Conservation (phyloP, 2,888 invertebrate species). For the Pseudeuparius sepicola region DNA sequence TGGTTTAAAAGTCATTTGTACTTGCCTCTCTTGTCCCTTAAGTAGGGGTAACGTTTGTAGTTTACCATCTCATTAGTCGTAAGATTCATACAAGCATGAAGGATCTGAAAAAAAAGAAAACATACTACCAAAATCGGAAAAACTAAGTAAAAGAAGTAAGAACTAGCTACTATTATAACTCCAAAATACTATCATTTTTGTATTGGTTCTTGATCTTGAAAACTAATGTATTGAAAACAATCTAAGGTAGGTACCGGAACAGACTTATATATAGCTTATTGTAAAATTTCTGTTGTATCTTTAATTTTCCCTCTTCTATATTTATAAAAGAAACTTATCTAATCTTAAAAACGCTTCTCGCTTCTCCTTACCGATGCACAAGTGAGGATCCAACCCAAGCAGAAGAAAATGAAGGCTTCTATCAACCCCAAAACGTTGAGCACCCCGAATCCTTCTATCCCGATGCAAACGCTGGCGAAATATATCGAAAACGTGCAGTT, state of each 20-base stretch:
- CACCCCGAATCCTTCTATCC: conserved; percentile 74
- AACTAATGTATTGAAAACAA: too few relatives aligned
- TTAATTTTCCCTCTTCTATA: too few relatives aligned
- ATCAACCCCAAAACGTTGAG: conserved; percentile 75
- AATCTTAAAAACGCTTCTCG: background rate
- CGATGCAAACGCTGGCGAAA: conserved; percentile 76
- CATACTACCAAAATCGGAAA: too few relatives aligned
- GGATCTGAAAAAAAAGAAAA: conserved; percentile 53
- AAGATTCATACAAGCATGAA: conserved; percentile 86
- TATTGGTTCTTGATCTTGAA: too few relatives aligned
- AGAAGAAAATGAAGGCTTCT: conserved; percentile 76
- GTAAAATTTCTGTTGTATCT: too few relatives aligned
- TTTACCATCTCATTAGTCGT: conserved; percentile 95
- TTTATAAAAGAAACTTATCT: conserved; percentile 3
- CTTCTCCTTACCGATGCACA: conserved; percentile 67
- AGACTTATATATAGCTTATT: too few relatives aligned
- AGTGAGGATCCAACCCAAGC: conserved; percentile 77
- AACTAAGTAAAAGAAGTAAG: too few relatives aligned
- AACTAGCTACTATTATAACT: too few relatives aligned
- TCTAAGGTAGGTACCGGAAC: too few relatives aligned
- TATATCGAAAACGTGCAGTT: conserved; percentile 83
- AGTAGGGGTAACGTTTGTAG: conserved; percentile 81
- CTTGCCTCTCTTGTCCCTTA: conserved; percentile 80
- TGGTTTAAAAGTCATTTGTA: too few relatives aligned
- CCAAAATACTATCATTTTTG: too few relatives aligned